phyloP scores from a whole-genome alignment of 2,797 vertebrate species.

The Eulemur albifrons region DNA sequence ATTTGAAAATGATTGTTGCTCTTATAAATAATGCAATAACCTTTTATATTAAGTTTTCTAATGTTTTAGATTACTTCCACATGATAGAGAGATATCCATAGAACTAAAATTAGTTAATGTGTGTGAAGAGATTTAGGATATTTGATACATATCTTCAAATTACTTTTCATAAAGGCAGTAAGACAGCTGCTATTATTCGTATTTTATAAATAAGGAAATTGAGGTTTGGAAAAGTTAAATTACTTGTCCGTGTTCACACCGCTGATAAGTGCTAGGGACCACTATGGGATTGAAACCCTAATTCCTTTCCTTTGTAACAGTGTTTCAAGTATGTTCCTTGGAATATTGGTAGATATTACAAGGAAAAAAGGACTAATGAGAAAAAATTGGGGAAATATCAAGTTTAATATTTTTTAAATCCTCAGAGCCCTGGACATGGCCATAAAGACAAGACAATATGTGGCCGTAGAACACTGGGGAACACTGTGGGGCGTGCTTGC shows the following conservation, averaged over 20 bases:
- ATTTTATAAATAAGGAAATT: constrained; percentile 10
- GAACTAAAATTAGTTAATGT: constrained; percentile 2
- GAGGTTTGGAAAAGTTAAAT: constrained; percentile 5
- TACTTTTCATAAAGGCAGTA: not conserved
- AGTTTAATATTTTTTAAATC: not conserved
- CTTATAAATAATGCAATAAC: not conserved
- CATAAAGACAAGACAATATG: not conserved
- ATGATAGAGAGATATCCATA: not conserved
- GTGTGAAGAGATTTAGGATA: not conserved
- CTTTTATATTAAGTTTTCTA: not conserved
- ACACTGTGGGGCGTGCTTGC: too few species aligned
- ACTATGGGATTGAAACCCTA: not conserved
- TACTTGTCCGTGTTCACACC: not conserved
- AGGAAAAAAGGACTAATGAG: not conserved
- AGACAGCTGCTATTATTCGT: not conserved
- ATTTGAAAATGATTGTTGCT: not conserved
- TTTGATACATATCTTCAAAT: not conserved
- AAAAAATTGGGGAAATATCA: not conserved
- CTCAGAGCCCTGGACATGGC: not conserved
- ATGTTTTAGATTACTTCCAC: not conserved
- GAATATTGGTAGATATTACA: not conserved
- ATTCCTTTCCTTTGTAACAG: not conserved
- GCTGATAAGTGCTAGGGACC: not conserved
- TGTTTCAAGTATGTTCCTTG: not conserved
- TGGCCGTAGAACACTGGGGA: not conserved